A percentile compares a stretch with the other conserved stretches of the same genome.
phyloP scores from a whole-genome alignment of 2,888 invertebrate species.

The Drosophila ezoana region DNA sequence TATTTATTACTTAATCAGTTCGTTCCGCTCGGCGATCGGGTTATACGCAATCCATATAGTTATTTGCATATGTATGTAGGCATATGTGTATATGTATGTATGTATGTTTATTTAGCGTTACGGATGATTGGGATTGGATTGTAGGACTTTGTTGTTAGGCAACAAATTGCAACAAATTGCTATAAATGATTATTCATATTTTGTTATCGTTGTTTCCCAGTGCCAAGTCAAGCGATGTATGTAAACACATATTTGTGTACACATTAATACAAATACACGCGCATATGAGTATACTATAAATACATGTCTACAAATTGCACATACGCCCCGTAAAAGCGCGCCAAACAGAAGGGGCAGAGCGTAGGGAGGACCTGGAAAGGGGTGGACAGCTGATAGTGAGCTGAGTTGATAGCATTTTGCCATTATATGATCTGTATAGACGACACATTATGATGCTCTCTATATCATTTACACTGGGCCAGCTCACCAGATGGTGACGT shows the following conservation, averaged over 20 bases:
- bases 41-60: constrained; percentile 32
- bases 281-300: background rate
- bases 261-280: background rate
- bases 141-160: constrained; percentile 50
- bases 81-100: background rate
- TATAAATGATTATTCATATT: constrained; percentile 30
- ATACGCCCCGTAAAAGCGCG: constrained; percentile 44
- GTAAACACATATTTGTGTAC: background rate
- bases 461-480: constrained; percentile 23
- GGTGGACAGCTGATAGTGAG: background rate
- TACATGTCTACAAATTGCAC: constrained; percentile 25
- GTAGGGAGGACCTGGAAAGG: background rate
- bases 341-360: constrained; percentile 1
- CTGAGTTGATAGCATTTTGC: background rate
- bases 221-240: constrained; percentile 6
- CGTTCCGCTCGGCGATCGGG: constrained; percentile 33
- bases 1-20: constrained; percentile 22
- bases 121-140: constrained; percentile 5
- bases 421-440: constrained; percentile 5
- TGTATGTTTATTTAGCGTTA: constrained; percentile 1
- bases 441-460: constrained; percentile 1
- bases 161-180: constrained; percentile 58
- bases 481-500: constrained; percentile 7
- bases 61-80: constrained; percentile 20
- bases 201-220: constrained; percentile 21